These are phyloP conservation scores for Pelmatolapia mariae DNA, from an alignment of 2,113 vertebrate genomes.

Conservation along the genomic window DNA sequence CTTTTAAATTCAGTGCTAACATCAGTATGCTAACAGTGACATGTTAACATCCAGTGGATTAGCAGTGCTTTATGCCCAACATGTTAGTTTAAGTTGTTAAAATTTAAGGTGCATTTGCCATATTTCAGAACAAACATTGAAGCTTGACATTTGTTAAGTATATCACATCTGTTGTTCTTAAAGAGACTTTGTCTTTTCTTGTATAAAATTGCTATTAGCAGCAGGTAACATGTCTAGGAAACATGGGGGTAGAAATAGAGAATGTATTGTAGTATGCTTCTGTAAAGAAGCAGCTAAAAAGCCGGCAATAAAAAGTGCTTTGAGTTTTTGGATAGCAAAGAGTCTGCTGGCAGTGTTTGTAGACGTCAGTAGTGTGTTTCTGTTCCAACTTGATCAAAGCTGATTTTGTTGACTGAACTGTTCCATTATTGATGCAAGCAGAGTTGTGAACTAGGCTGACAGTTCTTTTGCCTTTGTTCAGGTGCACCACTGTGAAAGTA, in stretches of 20 bases:
- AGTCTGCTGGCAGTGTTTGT: neutral
- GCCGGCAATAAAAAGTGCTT: neutral
- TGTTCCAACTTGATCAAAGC: neutral
- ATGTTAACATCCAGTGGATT: neutral
- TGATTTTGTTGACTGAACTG: neutral
- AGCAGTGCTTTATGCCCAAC: neutral
- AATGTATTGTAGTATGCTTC: accelerated
- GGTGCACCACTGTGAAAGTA: neutral
- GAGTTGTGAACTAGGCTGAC: neutral
- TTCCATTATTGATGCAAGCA: neutral
- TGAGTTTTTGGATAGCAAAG: neutral
- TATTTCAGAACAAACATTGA: neutral
- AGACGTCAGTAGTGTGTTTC: neutral
- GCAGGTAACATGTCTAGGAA: neutral
- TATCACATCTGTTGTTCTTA: neutral
- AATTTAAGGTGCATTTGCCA: neutral
- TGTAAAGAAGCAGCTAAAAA: neutral
- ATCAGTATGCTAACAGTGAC: neutral
- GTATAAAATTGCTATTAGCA: neutral
- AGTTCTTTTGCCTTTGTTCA: neutral
- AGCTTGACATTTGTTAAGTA: neutral
- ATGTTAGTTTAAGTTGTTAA: neutral
- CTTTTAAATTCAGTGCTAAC: neutral
- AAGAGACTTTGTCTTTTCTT: neutral
- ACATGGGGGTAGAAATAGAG: neutral